Evolutionary conservation across 2,113 vertebrate genomes (phyloP).

Genomic region (Neofelis nebulosa): DNA sequence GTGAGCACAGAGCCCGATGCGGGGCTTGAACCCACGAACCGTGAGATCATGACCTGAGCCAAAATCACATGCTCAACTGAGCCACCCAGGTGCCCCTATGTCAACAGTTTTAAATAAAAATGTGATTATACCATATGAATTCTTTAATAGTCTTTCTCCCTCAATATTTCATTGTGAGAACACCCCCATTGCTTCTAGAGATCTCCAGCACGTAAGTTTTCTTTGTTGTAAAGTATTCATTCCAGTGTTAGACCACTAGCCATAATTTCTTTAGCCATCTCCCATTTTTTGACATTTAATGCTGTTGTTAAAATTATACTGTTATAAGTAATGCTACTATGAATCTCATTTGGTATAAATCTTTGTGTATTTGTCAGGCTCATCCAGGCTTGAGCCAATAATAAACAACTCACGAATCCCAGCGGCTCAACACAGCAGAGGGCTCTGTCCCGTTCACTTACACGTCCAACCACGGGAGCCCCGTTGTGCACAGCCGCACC

Average conservation of each 20-base stretch:
- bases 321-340: background rate
- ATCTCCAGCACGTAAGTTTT: background rate
- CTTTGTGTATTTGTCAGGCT: background rate
- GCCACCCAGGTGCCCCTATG: background rate
- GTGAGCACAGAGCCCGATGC: too few species aligned
- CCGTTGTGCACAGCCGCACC: rapidly evolving
- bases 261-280: slow-evolving; percentile 25
- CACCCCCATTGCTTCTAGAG: background rate
- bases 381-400: background rate
- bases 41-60: too few species aligned
- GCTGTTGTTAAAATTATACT: background rate
- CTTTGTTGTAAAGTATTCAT: background rate
- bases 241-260: background rate
- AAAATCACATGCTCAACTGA: too few species aligned
- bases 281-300: slow-evolving; percentile 14
- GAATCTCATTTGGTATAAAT: background rate
- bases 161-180: background rate
- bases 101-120: background rate
- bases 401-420: background rate
- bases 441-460: background rate
- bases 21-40: too few species aligned
- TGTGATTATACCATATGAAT: background rate
- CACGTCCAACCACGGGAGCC: background rate
- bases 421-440: background rate
- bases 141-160: background rate